Evolutionary conservation across 2,888 invertebrate species (phyloP).

Genomic region (Notodonta dromedarius): DNA sequence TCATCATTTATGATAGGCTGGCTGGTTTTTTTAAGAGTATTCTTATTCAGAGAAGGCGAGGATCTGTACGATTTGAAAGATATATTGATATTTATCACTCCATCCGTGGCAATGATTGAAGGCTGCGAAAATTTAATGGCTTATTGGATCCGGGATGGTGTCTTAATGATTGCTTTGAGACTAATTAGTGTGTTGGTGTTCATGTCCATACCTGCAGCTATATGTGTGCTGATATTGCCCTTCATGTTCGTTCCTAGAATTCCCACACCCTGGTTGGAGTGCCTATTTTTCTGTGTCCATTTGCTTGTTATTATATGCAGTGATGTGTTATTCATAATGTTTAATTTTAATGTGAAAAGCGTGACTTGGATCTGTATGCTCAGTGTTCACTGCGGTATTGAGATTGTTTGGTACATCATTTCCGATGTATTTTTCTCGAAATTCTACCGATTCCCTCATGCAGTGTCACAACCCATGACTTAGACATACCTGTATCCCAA

Average conservation of each 20-base stretch:
- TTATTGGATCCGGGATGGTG: not conserved
- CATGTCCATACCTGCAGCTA: constrained; percentile 31
- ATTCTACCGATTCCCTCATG: constrained; percentile 5
- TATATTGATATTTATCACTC: constrained; percentile 19
- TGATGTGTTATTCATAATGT: constrained; percentile 30
- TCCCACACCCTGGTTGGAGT: constrained; percentile 18
- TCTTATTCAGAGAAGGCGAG: constrained; percentile 32
- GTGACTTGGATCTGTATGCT: not conserved
- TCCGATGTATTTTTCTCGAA: constrained; percentile 21
- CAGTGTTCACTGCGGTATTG: not conserved
- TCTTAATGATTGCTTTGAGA: constrained; percentile 20
- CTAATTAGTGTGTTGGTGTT: constrained; percentile 33
- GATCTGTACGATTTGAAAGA: constrained; percentile 33
- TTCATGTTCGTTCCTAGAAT: constrained; percentile 19
- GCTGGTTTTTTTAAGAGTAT: constrained; percentile 38
- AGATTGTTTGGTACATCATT: not conserved
- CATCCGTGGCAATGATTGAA: constrained; percentile 25
- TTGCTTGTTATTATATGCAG: constrained; percentile 29
- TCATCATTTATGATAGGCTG: constrained; percentile 28
- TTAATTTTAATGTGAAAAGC: constrained; percentile 22
- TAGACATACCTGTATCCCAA: too few species aligned
- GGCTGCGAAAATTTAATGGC: constrained; percentile 23
- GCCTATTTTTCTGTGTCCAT: constrained; percentile 29
- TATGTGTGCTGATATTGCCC: constrained; percentile 20
- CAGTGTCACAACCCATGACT: too few species aligned